Percentiles rank a stretch among this genome's conserved stretches.
Conservation (phyloP, 1,140 invertebrate genomes). For the Sarcophaga bullata region DNA sequence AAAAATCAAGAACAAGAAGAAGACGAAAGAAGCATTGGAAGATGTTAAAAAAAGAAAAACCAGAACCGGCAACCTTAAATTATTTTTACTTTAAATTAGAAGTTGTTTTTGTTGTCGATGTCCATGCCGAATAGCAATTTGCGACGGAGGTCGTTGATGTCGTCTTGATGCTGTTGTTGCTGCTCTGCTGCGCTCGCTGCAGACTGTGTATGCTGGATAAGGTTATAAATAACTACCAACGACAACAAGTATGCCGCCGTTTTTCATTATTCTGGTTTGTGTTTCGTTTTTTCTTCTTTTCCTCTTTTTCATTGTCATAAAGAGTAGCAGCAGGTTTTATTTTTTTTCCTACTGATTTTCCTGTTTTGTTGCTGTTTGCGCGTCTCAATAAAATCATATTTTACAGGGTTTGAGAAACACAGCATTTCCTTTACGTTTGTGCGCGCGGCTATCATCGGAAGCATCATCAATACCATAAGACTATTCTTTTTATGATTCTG, state of each 20-base stretch:
- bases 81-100: neutral
- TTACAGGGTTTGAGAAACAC: neutral
- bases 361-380: neutral
- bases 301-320: neutral
- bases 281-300: neutral
- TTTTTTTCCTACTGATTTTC: neutral
- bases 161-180: neutral
- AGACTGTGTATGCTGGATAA: neutral
- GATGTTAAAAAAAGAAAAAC: neutral
- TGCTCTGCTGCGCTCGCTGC: neutral
- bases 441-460: too few species aligned
- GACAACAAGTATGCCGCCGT: conserved; percentile 19
- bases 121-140: neutral
- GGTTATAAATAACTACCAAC: conserved; percentile 14
- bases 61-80: conserved; percentile 17
- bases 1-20: too few species aligned
- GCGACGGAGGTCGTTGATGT: neutral
- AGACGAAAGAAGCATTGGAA: neutral
- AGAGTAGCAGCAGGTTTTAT: neutral
- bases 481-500: too few species aligned
- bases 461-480: too few species aligned
- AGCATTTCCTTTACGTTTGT: too few species aligned
- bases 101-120: neutral
- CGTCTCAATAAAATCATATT: neutral
- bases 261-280: neutral